These are phyloP conservation scores for Apis florea DNA, from an alignment of 1,140 invertebrate genomes.

Conservation along the genomic window DNA sequence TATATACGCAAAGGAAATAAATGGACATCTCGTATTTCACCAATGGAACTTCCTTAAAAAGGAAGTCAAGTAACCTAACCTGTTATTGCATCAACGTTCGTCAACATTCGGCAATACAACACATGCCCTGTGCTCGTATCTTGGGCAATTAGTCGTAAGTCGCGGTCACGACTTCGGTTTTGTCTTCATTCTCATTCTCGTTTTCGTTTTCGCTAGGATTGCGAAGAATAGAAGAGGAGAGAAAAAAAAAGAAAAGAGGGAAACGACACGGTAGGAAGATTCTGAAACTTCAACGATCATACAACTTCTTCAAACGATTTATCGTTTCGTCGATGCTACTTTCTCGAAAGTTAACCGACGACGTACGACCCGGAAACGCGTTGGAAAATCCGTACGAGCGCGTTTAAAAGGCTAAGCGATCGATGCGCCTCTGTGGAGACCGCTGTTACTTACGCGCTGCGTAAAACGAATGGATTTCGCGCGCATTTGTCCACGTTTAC, in stretches of 20 bases:
- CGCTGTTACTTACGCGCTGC: background rate
- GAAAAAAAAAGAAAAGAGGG: background rate
- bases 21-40: background rate
- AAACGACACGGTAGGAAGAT: background rate
- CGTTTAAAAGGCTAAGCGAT: slow-evolving; percentile 8
- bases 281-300: background rate
- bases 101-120: background rate
- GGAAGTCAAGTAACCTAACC: slow-evolving; percentile 18
- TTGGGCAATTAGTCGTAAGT: background rate
- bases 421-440: slow-evolving; percentile 14
- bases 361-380: background rate
- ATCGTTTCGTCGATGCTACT: background rate
- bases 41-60: background rate
- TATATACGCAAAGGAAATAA: no score
- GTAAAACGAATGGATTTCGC: slow-evolving; percentile 15
- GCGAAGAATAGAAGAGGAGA: no score
- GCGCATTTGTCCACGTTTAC: background rate
- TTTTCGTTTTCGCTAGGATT: no score
- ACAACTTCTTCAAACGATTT: no score
- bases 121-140: background rate
- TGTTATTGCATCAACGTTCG: background rate
- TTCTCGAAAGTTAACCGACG: background rate
- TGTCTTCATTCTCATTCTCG: background rate
- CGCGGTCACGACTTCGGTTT: no score
- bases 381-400: background rate